Conservation (phyloP, 2,888 invertebrate genomes). For the Drosophila limbata region DNA sequence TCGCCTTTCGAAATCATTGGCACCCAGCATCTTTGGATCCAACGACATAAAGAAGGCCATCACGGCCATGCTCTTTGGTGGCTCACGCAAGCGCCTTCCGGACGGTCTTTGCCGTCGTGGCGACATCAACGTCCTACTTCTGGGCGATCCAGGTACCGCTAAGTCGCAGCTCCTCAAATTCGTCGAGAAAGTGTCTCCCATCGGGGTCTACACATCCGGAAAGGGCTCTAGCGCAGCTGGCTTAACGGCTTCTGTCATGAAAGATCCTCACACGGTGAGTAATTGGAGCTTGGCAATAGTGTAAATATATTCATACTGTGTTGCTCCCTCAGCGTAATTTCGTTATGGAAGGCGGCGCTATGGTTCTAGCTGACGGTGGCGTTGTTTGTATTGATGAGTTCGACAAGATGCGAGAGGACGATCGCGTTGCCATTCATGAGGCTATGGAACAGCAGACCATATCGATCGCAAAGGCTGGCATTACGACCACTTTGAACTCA, state of each 20-base stretch:
- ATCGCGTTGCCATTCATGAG: slow-evolving; percentile 99
- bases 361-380: slow-evolving; percentile 99
- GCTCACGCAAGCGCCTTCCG: slow-evolving; percentile 94
- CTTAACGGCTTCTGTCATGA: slow-evolving; percentile 97
- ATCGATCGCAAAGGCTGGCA: slow-evolving; percentile 99
- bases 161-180: slow-evolving; percentile 99
- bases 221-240: slow-evolving; percentile 99
- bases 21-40: slow-evolving; percentile 98
- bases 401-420: slow-evolving; percentile 99
- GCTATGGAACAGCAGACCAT: slow-evolving; percentile 99
- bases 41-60: slow-evolving; percentile 98
- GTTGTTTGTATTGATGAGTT: slow-evolving; percentile 99
- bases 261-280: slow-evolving; percentile 96
- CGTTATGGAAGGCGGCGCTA: slow-evolving; percentile 99
- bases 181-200: slow-evolving; percentile 96
- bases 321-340: slow-evolving; percentile 91
- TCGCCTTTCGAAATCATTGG: slow-evolving; percentile 94
- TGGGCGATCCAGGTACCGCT: slow-evolving; percentile 99
- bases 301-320: background rate
- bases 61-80: slow-evolving; percentile 97
- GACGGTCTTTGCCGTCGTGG: slow-evolving; percentile 98
- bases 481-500: slow-evolving; percentile 99
- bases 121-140: slow-evolving; percentile 96
- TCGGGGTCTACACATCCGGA: slow-evolving; percentile 99
- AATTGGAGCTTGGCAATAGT: background rate